These are phyloP conservation scores for Gorsachius magnificus DNA, from an alignment of 2,797 vertebrate genomes.

Conservation along the genomic window DNA sequence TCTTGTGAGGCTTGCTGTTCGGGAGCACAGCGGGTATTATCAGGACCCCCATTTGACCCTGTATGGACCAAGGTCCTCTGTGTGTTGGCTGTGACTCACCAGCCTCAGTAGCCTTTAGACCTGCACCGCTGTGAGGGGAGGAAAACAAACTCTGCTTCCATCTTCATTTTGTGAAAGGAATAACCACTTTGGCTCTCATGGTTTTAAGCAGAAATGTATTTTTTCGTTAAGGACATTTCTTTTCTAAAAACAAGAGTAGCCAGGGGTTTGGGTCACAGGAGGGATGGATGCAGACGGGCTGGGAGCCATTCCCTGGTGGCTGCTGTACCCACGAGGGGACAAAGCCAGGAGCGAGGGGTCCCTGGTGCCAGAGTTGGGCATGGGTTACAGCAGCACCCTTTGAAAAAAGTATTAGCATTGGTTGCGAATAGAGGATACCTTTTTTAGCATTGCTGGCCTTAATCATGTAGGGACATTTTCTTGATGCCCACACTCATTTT, in stretches of 20 bases:
- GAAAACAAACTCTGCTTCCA: not conserved
- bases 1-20: not conserved
- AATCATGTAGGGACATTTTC: not conserved
- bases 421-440: too few species aligned
- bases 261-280: accelerated
- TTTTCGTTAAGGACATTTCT: not conserved
- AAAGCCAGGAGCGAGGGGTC: not conserved
- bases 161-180: constrained; percentile 9
- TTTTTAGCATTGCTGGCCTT: not conserved
- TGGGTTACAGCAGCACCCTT: not conserved
- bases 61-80: not conserved
- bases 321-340: accelerated
- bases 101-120: not conserved
- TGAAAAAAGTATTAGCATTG: not conserved
- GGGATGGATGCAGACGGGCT: not conserved
- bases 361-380: accelerated
- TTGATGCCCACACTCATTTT: not conserved
- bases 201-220: not conserved
- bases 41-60: not conserved
- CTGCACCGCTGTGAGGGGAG: not conserved
- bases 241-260: not conserved
- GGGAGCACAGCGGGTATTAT: not conserved
- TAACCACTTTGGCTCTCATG: accelerated
- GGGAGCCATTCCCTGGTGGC: not conserved
- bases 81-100: not conserved